Evolutionary conservation across 2,888 invertebrate genomes (phyloP).

Genomic region (Operophtera brumata): DNA sequence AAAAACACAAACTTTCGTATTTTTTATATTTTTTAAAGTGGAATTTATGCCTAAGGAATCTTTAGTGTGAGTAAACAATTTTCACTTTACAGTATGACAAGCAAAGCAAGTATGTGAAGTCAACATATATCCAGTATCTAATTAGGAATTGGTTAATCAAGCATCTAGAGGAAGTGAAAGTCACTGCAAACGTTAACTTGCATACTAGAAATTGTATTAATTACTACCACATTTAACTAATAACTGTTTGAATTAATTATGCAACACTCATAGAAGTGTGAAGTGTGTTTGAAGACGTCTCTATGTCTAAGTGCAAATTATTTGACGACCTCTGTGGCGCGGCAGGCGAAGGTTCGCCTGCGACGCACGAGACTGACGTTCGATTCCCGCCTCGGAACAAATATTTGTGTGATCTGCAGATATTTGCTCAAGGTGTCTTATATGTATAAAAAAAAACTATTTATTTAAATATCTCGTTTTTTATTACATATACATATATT

Average conservation of each 20-base stretch:
- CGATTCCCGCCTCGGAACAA: no score
- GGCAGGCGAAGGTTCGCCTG: no score
- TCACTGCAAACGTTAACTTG: slow-evolving; percentile 28
- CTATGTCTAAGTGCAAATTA: no score
- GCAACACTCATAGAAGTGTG: no score
- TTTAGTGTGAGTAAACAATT: not conserved
- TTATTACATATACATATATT: no score
- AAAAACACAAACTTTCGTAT: not conserved
- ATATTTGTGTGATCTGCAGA: no score
- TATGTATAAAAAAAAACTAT: no score
- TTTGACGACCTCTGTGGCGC: no score
- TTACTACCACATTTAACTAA: slow-evolving; percentile 14
- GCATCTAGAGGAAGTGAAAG: slow-evolving; percentile 40
- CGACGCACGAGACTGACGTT: no score
- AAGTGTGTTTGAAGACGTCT: no score
- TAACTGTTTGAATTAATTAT: slow-evolving; percentile 12
- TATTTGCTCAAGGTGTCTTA: no score
- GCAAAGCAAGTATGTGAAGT: slow-evolving; percentile 6
- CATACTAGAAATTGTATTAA: slow-evolving; percentile 25
- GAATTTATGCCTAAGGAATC: not conserved
- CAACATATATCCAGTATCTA: slow-evolving; percentile 15
- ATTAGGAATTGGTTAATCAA: slow-evolving; percentile 25
- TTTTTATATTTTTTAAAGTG: not conserved
- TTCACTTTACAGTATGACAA: not conserved
- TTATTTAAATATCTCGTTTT: no score